A percentile compares a stretch with the other conserved stretches of the same genome.
Conservation (phyloP, 2,888 invertebrate genomes). For the Apamea anceps region DNA sequence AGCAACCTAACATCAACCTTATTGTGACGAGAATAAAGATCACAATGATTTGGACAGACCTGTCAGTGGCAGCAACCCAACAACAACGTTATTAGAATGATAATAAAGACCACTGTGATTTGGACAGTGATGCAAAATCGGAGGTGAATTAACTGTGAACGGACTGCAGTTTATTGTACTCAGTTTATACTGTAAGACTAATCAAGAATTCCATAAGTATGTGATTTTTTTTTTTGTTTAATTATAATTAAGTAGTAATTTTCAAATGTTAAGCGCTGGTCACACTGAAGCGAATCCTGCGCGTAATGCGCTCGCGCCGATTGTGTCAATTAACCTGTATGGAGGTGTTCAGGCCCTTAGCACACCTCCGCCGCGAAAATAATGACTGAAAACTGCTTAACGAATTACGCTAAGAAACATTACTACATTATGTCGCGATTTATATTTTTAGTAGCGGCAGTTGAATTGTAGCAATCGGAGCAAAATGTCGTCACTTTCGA, state of each 20-base stretch:
- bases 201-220: constrained; percentile 32
- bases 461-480: not conserved
- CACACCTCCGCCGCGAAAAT: not conserved
- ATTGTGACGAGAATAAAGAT: not conserved
- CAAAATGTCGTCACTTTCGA: not conserved
- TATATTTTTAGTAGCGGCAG: not conserved
- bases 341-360: not conserved
- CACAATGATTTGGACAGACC: not conserved
- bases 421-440: not conserved
- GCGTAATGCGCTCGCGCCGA: not conserved
- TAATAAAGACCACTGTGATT: not conserved
- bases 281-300: not conserved
- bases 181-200: constrained; percentile 5
- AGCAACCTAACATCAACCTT: not conserved
- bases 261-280: not conserved
- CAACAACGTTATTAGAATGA: not conserved
- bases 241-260: constrained; percentile 22
- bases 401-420: too few species aligned
- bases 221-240: constrained; percentile 24
- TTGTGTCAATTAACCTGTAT: not conserved
- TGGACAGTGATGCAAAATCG: not conserved
- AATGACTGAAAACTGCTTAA: not conserved
- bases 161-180: not conserved
- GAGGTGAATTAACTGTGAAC: not conserved
- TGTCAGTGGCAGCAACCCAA: not conserved